Percentiles rank a stretch among this genome's conserved stretches.
Conservation (phyloP, 2,797 vertebrate genomes). For the Picus viridis region DNA sequence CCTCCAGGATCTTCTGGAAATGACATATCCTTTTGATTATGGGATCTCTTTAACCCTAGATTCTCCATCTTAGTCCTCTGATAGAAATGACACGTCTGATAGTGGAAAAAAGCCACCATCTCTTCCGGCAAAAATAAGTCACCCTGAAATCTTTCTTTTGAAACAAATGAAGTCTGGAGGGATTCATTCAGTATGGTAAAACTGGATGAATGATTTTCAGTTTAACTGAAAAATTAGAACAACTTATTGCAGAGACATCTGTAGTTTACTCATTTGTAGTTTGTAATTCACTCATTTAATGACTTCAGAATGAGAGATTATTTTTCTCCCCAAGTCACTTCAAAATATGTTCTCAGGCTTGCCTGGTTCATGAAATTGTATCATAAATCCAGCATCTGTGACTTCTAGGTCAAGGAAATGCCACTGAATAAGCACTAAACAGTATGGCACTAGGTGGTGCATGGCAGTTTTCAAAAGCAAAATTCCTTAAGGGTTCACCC, state of each 20-base stretch:
- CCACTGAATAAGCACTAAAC: not conserved
- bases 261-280: not conserved
- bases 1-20: not conserved
- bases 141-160: not conserved
- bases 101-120: not conserved
- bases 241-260: not conserved
- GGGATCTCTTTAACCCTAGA: not conserved
- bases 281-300: not conserved
- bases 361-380: not conserved
- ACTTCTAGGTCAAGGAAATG: not conserved
- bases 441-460: not conserved
- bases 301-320: not conserved
- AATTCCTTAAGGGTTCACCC: not conserved
- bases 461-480: not conserved
- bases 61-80: not conserved
- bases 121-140: not conserved
- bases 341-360: not conserved
- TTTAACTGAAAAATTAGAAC: not conserved
- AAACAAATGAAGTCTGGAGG: not conserved
- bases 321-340: not conserved
- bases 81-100: not conserved
- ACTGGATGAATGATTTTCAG: not conserved
- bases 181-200: not conserved
- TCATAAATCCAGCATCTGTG: not conserved
- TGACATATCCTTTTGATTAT: not conserved